Percentiles rank a stretch among this genome's conserved stretches.
These are phyloP conservation scores for Athene cunicularia DNA, from an alignment of 2,113 vertebrate genomes.

Conservation along the genomic window DNA sequence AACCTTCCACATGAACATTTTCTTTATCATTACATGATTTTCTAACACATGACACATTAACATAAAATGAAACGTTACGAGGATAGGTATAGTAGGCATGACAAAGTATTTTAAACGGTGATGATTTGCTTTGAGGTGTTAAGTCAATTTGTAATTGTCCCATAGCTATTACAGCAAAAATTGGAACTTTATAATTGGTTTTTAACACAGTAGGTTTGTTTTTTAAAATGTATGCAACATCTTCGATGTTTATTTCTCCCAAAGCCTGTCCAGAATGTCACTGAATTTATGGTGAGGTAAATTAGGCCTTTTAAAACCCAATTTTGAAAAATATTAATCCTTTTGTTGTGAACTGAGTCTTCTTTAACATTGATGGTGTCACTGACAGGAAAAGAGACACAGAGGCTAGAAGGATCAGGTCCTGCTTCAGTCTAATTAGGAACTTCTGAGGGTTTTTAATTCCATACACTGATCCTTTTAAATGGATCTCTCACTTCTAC, in stretches of 20 bases:
- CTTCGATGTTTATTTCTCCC: neutral
- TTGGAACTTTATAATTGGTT: constrained; percentile 52
- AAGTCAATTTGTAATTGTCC: constrained; percentile 63
- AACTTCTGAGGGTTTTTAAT: constrained; percentile 11
- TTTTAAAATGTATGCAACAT: neutral
- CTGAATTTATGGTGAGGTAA: constrained; percentile 4
- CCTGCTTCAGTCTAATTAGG: constrained; percentile 4
- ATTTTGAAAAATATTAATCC: constrained; percentile 37
- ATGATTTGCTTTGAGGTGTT: constrained; percentile 63
- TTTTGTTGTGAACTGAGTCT: neutral
- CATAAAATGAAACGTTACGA: constrained; percentile 52
- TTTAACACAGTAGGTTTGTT: constrained; percentile 33
- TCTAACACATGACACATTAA: constrained; percentile 59
- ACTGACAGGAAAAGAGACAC: neutral
- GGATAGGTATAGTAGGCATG: constrained; percentile 27
- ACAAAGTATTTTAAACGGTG: constrained; percentile 47
- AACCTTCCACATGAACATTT: constrained; percentile 53
- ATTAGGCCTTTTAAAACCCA: constrained; percentile 3
- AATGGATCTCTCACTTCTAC: neutral
- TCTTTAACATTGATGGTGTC: neutral
- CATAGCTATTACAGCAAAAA: constrained; percentile 49
- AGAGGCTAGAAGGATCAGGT: neutral
- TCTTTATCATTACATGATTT: constrained; percentile 60
- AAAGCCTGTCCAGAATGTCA: neutral
- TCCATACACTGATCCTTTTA: neutral